Percentiles rank a stretch among this genome's conserved stretches.
Evolutionary conservation across 92 coral and sea anemone species (phyloP).

Genomic region (Epizoanthus scotinus): DNA sequence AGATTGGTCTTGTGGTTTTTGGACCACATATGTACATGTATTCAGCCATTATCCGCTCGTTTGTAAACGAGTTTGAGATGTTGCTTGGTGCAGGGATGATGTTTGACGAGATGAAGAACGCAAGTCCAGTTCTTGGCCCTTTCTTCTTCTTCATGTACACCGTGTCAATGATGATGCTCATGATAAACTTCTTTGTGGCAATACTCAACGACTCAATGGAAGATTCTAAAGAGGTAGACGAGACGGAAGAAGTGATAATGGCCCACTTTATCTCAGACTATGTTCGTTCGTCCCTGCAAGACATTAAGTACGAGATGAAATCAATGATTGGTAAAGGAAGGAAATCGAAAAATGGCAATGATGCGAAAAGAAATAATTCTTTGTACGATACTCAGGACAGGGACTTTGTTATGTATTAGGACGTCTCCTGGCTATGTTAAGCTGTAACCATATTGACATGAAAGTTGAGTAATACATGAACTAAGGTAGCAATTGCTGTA

Average conservation of each 20-base stretch:
- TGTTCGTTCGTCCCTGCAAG: slow-evolving; percentile 15
- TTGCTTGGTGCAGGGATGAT: slow-evolving; percentile 79
- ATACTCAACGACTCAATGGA: slow-evolving; percentile 87
- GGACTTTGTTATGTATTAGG: slow-evolving; percentile 27
- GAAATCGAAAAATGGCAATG: background rate
- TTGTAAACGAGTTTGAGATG: slow-evolving; percentile 86
- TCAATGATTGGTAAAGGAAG: slow-evolving; percentile 1
- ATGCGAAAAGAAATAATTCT: background rate
- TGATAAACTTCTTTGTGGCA: slow-evolving; percentile 87
- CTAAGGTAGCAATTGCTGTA: no score
- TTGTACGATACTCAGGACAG: background rate
- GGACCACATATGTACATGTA: slow-evolving; percentile 69
- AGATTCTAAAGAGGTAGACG: slow-evolving; percentile 56
- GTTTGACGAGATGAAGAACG: slow-evolving; percentile 60
- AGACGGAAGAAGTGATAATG: slow-evolving; percentile 30
- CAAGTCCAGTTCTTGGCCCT: slow-evolving; percentile 73
- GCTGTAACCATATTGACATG: no score
- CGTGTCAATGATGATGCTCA: slow-evolving; percentile 61
- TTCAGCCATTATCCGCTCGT: slow-evolving; percentile 65
- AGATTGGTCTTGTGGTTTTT: slow-evolving; percentile 72
- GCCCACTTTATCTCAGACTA: slow-evolving; percentile 33
- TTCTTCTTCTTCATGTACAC: slow-evolving; percentile 76
- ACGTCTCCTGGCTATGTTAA: no score
- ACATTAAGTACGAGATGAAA: slow-evolving; percentile 14
- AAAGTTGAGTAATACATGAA: no score